A percentile compares a stretch with the other conserved stretches of the same genome.
Conservation (phyloP, 2,888 invertebrate species). For the Melitaea athalia region DNA sequence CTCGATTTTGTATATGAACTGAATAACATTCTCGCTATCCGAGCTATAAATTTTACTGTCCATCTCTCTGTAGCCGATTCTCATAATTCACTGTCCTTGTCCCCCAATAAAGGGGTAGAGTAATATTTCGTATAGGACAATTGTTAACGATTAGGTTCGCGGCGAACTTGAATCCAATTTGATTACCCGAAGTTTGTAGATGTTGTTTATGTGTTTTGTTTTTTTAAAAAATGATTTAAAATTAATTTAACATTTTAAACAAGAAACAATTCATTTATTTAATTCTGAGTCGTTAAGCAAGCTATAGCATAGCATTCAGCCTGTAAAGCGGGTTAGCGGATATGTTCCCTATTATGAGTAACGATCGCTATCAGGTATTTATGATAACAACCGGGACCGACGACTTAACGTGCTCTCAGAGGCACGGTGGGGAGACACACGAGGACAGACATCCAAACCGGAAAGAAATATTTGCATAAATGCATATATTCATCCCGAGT, state of each 20-base stretch:
- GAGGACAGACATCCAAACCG: too few relatives aligned
- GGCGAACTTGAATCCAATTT: slow-evolving; percentile 12
- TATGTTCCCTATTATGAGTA: too few relatives aligned
- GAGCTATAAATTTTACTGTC: slow-evolving; percentile 37
- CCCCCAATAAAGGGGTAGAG: slow-evolving; percentile 25
- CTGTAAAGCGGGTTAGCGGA: too few relatives aligned
- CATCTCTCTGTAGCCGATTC: slow-evolving; percentile 37
- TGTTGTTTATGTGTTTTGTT: background rate
- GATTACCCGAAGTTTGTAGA: background rate
- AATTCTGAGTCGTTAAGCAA: too few relatives aligned
- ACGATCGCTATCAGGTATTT: too few relatives aligned
- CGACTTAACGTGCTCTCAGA: too few relatives aligned
- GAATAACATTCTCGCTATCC: slow-evolving; percentile 28
- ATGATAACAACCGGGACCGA: too few relatives aligned
- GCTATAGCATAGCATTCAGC: too few relatives aligned
- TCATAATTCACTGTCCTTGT: slow-evolving; percentile 38
- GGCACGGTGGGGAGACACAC: too few relatives aligned
- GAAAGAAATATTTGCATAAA: too few relatives aligned
- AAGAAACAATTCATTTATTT: background rate
- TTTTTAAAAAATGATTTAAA: background rate
- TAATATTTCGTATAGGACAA: slow-evolving; percentile 12
- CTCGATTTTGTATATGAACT: slow-evolving; percentile 25
- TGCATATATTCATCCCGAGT: too few relatives aligned
- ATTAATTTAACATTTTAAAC: background rate
- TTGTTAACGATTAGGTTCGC: slow-evolving; percentile 18